Evolutionary conservation across 23 tunicate genomes (phyloP).

Genomic region (Trididemnum nubilum): DNA sequence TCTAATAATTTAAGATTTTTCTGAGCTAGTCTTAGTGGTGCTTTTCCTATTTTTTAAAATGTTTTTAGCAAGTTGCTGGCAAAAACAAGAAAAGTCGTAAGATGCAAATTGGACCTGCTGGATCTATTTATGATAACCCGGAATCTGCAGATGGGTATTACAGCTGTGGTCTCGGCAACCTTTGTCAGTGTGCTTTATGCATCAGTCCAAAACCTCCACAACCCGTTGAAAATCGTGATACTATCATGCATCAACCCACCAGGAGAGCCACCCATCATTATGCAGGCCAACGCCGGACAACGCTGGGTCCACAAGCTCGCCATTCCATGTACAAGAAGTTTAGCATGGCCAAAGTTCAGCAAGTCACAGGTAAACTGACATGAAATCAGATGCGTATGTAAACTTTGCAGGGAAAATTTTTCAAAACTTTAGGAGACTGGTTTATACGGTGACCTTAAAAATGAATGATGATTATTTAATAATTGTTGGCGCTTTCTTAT

Average conservation of each 20-base stretch:
- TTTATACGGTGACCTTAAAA: too few species aligned
- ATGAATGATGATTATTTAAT: too few species aligned
- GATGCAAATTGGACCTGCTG: conserved; percentile 42
- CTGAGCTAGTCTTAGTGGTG: too few species aligned
- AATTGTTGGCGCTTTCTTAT: too few species aligned
- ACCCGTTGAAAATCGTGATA: not conserved
- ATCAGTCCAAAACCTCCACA: conserved; percentile 50
- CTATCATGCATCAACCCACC: conserved; percentile 14
- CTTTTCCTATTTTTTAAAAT: too few species aligned
- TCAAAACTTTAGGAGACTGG: too few species aligned
- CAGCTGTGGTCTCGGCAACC: conserved; percentile 80
- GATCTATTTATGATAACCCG: conserved; percentile 47
- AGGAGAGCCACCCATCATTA: not conserved
- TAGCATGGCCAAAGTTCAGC: conserved; percentile 54
- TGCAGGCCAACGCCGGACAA: conserved; percentile 4
- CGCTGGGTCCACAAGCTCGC: not conserved
- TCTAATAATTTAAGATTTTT: too few species aligned
- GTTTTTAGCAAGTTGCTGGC: conserved; percentile 45
- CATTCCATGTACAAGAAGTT: conserved; percentile 36
- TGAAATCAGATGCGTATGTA: too few species aligned
- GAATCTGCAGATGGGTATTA: conserved; percentile 59
- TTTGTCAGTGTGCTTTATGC: conserved; percentile 81
- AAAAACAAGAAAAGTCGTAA: conserved; percentile 3
- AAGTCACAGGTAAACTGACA: conserved; percentile 29
- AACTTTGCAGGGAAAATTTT: too few species aligned